These are phyloP conservation scores for Piliocolobus tephrosceles DNA, from an alignment of 2,113 vertebrate genomes.

Conservation along the genomic window DNA sequence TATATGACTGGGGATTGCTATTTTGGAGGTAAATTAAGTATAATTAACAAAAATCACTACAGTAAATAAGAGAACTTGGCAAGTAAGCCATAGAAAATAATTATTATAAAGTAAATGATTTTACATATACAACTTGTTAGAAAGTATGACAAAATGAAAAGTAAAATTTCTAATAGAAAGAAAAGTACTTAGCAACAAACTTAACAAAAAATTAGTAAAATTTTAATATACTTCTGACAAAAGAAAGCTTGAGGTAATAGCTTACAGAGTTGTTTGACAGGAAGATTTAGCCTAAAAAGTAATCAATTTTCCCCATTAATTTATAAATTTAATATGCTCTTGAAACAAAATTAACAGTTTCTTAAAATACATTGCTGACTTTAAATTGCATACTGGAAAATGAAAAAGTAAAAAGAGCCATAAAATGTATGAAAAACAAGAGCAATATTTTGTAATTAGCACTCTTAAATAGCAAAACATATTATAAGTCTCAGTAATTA, in stretches of 20 bases:
- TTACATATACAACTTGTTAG: not conserved
- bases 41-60: not conserved
- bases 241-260: not conserved
- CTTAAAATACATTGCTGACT: not conserved
- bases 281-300: not conserved
- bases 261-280: not conserved
- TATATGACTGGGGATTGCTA: not conserved
- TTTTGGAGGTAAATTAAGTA: not conserved
- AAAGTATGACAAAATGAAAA: not conserved
- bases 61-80: not conserved
- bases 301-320: not conserved
- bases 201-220: not conserved
- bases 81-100: not conserved
- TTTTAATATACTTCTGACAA: not conserved
- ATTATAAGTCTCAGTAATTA: not conserved
- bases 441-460: not conserved
- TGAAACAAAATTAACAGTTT: not conserved
- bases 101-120: not conserved
- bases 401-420: not conserved
- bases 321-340: not conserved
- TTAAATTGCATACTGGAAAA: not conserved
- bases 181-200: not conserved
- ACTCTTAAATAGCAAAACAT: not conserved
- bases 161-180: not conserved
- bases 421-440: not conserved